Evolutionary conservation across 2,888 invertebrate genomes (phyloP).

Genomic region (Acanthosepion esculentum): DNA sequence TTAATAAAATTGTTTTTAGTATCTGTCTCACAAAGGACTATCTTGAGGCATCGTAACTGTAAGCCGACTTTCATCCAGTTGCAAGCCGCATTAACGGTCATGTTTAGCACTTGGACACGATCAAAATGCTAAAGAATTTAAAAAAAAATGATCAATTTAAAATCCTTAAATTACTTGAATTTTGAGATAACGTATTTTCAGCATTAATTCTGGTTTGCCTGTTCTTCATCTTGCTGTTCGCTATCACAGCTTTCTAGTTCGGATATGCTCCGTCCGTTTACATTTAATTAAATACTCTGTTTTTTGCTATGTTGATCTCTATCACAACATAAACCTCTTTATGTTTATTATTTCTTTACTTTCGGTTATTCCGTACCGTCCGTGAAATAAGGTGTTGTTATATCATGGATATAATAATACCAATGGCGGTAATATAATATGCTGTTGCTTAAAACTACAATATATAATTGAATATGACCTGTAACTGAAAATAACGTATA

Average conservation of each 20-base stretch:
- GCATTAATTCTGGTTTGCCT: background rate
- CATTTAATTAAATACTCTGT: no score
- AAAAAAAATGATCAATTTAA: background rate
- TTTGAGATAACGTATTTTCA: background rate
- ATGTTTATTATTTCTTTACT: no score
- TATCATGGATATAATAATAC: no score
- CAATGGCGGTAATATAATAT: no score
- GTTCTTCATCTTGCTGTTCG: background rate
- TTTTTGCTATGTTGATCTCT: no score
- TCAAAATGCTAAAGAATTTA: background rate
- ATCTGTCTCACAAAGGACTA: constrained; percentile 63
- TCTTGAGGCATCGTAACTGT: constrained; percentile 65
- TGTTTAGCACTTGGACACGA: constrained; percentile 53
- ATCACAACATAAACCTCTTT: no score
- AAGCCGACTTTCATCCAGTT: constrained; percentile 71
- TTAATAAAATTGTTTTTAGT: constrained; percentile 44
- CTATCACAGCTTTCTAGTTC: no score
- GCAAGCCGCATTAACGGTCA: constrained; percentile 67
- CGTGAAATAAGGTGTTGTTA: no score
- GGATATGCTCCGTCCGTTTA: no score
- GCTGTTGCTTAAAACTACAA: no score
- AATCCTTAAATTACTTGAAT: background rate
- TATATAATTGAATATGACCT: background rate
- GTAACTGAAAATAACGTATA: background rate
- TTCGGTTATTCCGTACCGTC: no score